Evolutionary conservation across 2,113 vertebrate genomes (phyloP).

Genomic region (Salvator merianae): DNA sequence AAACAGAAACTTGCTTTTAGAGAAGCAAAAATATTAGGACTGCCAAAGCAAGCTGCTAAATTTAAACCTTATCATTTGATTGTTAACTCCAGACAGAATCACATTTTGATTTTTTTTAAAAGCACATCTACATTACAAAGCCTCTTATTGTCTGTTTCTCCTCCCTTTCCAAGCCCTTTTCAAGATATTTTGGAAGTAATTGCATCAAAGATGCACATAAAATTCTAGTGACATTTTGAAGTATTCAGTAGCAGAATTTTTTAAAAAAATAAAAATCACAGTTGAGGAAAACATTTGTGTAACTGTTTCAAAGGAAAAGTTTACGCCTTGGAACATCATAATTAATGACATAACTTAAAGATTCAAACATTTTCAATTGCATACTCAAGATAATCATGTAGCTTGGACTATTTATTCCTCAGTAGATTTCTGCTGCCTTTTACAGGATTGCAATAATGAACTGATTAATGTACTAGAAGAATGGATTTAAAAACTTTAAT

Average conservation of each 20-base stretch:
- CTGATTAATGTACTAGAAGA: background rate
- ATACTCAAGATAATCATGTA: background rate
- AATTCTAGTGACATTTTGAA: background rate
- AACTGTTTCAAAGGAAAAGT: background rate
- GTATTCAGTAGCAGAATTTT: background rate
- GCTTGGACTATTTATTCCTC: background rate
- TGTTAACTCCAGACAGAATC: background rate
- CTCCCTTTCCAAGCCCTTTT: background rate
- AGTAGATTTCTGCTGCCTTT: background rate
- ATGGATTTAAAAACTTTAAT: background rate
- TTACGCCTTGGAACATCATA: background rate
- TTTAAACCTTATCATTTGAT: slow-evolving; percentile 25
- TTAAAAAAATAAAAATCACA: background rate
- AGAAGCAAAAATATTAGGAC: slow-evolving; percentile 10
- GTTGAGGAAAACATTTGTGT: background rate
- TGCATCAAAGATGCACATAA: rapidly evolving
- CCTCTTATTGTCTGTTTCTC: background rate
- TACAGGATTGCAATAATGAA: background rate
- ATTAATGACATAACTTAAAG: background rate
- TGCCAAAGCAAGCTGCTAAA: slow-evolving; percentile 7
- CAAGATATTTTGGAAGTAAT: background rate
- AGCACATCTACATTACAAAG: background rate
- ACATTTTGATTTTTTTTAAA: background rate
- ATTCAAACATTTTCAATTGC: background rate
- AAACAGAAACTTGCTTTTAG: slow-evolving; percentile 7